Conservation (phyloP, 2,888 invertebrate genomes). For the Tortricodes alternella region DNA sequence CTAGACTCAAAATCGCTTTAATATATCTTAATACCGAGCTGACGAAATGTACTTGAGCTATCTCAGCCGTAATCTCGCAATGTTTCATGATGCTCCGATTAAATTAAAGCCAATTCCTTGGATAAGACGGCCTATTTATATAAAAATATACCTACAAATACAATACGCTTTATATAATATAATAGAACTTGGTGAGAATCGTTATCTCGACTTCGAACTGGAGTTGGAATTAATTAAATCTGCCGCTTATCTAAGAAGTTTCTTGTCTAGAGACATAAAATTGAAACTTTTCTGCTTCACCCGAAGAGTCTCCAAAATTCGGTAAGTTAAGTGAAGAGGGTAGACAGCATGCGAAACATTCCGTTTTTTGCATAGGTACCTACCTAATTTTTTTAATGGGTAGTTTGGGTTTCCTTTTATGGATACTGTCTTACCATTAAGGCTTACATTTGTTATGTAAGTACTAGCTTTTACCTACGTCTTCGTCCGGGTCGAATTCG, state of each 20-base stretch:
- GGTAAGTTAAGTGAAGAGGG: slow-evolving; percentile 17
- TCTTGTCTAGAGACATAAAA: slow-evolving; percentile 43
- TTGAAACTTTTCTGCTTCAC: slow-evolving; percentile 37
- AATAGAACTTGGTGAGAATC: slow-evolving; percentile 46
- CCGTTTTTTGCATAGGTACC: slow-evolving; percentile 2
- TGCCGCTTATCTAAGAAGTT: slow-evolving; percentile 52
- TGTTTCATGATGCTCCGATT: slow-evolving; percentile 12
- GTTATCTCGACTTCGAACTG: slow-evolving; percentile 45
- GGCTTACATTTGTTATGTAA: slow-evolving; percentile 5
- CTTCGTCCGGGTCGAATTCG: no score
- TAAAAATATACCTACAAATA: neutral
- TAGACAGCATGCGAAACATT: slow-evolving; percentile 4
- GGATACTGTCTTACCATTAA: neutral
- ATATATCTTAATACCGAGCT: slow-evolving; percentile 18
- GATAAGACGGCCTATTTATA: slow-evolving; percentile 7
- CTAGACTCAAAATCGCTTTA: slow-evolving; percentile 20
- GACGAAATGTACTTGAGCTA: slow-evolving; percentile 16
- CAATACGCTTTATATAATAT: slow-evolving; percentile 3
- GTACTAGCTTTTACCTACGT: no score
- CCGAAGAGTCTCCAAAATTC: slow-evolving; percentile 16
- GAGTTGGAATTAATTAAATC: slow-evolving; percentile 62
- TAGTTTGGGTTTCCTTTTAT: neutral
- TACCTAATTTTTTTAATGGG: neutral
- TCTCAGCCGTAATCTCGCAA: slow-evolving; percentile 12
- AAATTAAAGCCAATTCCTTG: slow-evolving; percentile 14